Evolutionary conservation across 2,888 invertebrate species (phyloP).

Genomic region (Tortricodes alternella): DNA sequence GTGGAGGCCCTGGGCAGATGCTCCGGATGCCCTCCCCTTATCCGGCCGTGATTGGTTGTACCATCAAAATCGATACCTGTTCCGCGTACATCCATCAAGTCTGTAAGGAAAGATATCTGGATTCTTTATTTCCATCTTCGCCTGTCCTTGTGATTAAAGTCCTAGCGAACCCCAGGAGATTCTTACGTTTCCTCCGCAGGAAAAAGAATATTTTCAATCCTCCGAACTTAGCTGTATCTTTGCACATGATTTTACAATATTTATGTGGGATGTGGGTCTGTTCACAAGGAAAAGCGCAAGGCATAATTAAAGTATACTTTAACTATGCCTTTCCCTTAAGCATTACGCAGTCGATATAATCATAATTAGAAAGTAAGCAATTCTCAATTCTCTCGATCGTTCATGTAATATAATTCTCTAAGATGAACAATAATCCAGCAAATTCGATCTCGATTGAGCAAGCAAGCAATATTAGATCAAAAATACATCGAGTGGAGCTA

Average conservation of each 20-base stretch:
- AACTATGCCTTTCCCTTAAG: no score
- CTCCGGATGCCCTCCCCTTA: no score
- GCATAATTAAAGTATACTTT: no score
- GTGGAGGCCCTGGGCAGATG: no score
- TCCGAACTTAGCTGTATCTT: no score
- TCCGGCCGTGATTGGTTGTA: no score
- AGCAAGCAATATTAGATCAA: constrained; percentile 58
- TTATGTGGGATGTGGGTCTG: no score
- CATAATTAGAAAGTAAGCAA: no score
- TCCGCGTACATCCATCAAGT: background rate
- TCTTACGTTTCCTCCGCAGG: background rate
- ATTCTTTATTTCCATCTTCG: constrained; percentile 13
- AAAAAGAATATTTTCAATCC: background rate
- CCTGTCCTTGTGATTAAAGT: constrained; percentile 12
- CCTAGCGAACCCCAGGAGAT: background rate
- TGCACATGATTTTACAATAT: no score
- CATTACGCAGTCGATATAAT: no score
- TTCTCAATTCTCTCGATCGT: background rate
- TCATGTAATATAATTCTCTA: background rate
- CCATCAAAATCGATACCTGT: background rate
- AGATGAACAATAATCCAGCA: constrained; percentile 40
- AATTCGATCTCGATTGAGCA: constrained; percentile 53
- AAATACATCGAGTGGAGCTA: constrained; percentile 53
- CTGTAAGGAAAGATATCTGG: constrained; percentile 11
- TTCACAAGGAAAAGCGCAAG: no score